These are phyloP conservation scores for Chaetophractus vellerosus DNA, from an alignment of 2,797 vertebrate species.

Conservation along the genomic window DNA sequence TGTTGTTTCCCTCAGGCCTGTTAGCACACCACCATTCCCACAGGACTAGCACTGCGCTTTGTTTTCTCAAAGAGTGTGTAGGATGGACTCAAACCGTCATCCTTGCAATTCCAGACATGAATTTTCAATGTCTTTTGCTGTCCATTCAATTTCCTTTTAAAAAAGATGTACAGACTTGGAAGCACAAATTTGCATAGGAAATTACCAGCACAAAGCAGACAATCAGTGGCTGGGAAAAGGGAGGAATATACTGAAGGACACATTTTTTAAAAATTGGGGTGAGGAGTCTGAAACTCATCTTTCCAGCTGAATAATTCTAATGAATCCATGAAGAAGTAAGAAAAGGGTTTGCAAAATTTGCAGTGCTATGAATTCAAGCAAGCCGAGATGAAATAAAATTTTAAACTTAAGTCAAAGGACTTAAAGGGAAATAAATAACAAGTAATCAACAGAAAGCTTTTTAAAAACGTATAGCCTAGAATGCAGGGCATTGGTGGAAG, in stretches of 20 bases:
- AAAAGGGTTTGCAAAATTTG: neutral
- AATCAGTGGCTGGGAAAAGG: neutral
- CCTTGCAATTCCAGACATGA: neutral
- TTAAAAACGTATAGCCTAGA: neutral
- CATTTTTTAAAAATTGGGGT: neutral
- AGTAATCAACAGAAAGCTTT: neutral
- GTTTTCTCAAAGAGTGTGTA: conserved; percentile 40
- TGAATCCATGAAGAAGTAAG: neutral
- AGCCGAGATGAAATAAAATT: neutral
- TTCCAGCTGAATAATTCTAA: conserved; percentile 11
- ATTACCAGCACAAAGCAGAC: neutral
- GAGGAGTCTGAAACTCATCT: neutral
- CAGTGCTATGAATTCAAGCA: neutral
- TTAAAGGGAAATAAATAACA: neutral
- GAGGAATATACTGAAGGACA: neutral
- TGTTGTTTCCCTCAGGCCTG: neutral
- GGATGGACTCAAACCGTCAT: conserved; percentile 7
- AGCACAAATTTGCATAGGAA: conserved; percentile 33
- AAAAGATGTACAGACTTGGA: neutral
- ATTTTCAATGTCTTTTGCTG: conserved; percentile 22
- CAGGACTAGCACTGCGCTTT: conserved; percentile 31
- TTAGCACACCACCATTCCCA: neutral
- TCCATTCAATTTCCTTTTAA: too few species aligned
- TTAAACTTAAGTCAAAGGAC: conserved; percentile 8
- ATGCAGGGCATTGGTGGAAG: neutral